Evolutionary conservation across 1,140 invertebrate species (phyloP), one percentile per base, ranked within the genome.

Genomic region (Drosophila busckii): DNA sequence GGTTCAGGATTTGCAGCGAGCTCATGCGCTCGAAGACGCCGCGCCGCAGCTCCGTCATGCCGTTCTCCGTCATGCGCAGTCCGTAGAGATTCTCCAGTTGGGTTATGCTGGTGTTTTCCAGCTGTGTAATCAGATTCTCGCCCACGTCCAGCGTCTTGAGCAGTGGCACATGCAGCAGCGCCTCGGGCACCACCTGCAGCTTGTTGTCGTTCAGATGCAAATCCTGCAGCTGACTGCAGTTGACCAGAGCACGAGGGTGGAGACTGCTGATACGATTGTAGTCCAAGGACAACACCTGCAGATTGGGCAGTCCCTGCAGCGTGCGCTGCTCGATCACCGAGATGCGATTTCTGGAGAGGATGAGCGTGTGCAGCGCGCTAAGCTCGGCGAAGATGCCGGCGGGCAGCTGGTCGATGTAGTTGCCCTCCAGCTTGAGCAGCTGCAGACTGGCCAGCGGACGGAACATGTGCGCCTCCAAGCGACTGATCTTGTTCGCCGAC

Each of bases 191-290:
- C 59, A 91, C 89, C 59, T 91, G 90, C 54, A 98, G 88, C 82
- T 93, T 92, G 88, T 98, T 98, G 66, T 93, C 92, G 88, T 96
- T 95, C 37, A 98, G 89, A 89, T 97, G 95, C 35, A 98, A 89
- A 86, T 97, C 95, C 88, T 95, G 93, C 41, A 98, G 88, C 54
- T 92, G 93, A 32, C 93, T 93, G 71, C 93, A 93, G 87, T 96
- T 98, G 87, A 91, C 91, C 58, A 97, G 91, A 15, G 96, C 92
- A 67, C 94, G 92, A 34, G 91, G 89, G 70, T 96, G 93, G 62
- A 97, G 91, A 75, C 90, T 91, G 28, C 92, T 90, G 42, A 97
- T 91, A 61, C 91, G 89, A 88, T 97, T 97, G 84, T 94, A 94
- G 88, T 97, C 94, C 70, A 97, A 87, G 1, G 94, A 94, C 34